A percentile compares a stretch with the other conserved stretches of the same genome.
Conservation (phyloP, 1,140 invertebrate species). For the Cydia amplana region DNA sequence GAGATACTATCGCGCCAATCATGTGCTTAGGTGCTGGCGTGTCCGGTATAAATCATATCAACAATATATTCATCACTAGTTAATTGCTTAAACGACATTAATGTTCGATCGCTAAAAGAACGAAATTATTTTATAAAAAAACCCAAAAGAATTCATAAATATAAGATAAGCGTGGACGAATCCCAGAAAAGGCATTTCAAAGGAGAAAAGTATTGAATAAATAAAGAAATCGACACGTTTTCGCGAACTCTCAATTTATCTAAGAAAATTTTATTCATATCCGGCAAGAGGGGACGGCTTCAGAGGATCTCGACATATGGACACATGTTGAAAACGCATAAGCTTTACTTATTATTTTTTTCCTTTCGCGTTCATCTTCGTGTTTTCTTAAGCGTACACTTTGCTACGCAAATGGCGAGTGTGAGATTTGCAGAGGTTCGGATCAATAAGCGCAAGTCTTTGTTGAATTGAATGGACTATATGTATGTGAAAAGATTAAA, state of each 20-base stretch:
- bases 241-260: slow-evolving; percentile 67
- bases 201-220: slow-evolving; percentile 67
- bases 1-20: too few species aligned
- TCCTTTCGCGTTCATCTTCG: slow-evolving; percentile 37
- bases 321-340: slow-evolving; percentile 58
- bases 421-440: background rate
- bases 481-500: slow-evolving; percentile 64
- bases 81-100: slow-evolving; percentile 12
- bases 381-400: slow-evolving; percentile 36
- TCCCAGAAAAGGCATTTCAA: slow-evolving; percentile 55
- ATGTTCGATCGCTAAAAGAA: slow-evolving; percentile 38
- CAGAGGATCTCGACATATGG: slow-evolving; percentile 59
- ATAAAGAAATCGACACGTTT: slow-evolving; percentile 73
- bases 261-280: slow-evolving; percentile 73
- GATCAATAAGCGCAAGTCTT: slow-evolving; percentile 13
- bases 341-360: slow-evolving; percentile 57
- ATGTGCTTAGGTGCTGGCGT: too few species aligned
- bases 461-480: slow-evolving; percentile 37
- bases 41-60: too few species aligned
- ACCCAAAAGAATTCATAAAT: slow-evolving; percentile 59
- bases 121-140: slow-evolving; percentile 52
- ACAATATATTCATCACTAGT: background rate
- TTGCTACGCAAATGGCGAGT: slow-evolving; percentile 35
- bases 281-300: slow-evolving; percentile 54
- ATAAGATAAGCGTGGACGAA: slow-evolving; percentile 56